Percentiles rank a stretch among this genome's conserved stretches.
Evolutionary conservation across 2,797 vertebrate genomes (phyloP).

Genomic region (Dendrocincla tyrannina): DNA sequence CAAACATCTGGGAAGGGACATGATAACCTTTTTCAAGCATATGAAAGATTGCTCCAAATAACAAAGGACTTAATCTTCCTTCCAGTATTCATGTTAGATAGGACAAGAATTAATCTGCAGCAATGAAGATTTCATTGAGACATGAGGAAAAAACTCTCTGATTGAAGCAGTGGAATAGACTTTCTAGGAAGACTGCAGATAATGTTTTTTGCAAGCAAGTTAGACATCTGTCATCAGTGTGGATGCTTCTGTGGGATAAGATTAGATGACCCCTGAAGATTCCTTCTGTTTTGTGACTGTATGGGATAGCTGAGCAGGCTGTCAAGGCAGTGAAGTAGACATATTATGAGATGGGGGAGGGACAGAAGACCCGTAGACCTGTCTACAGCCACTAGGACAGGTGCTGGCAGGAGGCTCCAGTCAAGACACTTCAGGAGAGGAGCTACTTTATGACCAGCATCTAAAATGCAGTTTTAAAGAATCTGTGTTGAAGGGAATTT

Average conservation of each 20-base stretch:
- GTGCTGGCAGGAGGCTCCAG: background rate
- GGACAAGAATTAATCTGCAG: background rate
- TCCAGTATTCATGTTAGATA: background rate
- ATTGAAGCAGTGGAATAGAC: background rate
- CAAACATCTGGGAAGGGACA: background rate
- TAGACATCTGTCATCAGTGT: background rate
- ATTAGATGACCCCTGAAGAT: background rate
- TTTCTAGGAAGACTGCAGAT: background rate
- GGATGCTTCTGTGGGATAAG: background rate
- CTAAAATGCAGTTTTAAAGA: background rate
- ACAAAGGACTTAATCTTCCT: background rate
- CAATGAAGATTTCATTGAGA: background rate
- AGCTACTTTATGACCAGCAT: background rate
- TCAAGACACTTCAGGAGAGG: background rate
- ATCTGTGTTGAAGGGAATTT: background rate
- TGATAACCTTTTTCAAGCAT: background rate
- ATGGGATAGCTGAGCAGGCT: background rate
- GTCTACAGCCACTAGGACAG: background rate
- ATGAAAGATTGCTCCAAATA: background rate
- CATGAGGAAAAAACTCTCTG: background rate
- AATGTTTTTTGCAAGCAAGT: background rate
- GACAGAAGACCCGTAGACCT: background rate
- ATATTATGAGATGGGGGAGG: background rate
- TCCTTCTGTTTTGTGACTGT: background rate
- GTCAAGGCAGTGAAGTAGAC: background rate